Conservation (phyloP, 2,888 invertebrate genomes). For the Sesia apiformis region DNA sequence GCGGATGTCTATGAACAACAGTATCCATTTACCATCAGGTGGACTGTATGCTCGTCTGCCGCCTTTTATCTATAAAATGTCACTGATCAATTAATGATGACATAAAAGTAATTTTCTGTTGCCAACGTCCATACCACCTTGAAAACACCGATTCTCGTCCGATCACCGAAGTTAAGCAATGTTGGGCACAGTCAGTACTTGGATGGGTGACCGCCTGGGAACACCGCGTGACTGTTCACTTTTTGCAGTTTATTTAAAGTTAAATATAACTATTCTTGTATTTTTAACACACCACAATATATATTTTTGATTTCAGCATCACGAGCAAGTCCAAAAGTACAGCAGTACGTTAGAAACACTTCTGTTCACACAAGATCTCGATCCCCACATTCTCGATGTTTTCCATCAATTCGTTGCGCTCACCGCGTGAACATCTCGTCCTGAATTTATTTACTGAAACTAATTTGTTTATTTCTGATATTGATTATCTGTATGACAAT, state of each 20-base stretch:
- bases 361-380: slow-evolving; percentile 96
- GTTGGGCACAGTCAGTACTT: slow-evolving; percentile 35
- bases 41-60: too few species aligned
- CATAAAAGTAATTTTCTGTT: neutral
- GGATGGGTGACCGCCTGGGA: slow-evolving; percentile 47
- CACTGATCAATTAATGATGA: neutral
- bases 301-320: slow-evolving; percentile 82
- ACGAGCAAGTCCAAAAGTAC: slow-evolving; percentile 97
- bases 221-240: slow-evolving; percentile 29
- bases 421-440: slow-evolving; percentile 69
- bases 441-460: too few species aligned
- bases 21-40: too few species aligned
- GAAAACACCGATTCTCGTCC: slow-evolving; percentile 46
- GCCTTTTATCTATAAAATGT: neutral
- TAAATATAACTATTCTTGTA: too few species aligned
- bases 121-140: slow-evolving; percentile 45
- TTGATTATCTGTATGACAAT: neutral
- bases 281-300: neutral
- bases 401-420: slow-evolving; percentile 98
- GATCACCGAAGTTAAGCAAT: slow-evolving; percentile 46
- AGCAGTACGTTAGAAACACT: slow-evolving; percentile 95
- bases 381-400: slow-evolving; percentile 95
- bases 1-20: too few species aligned
- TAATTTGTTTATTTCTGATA: neutral
- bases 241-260: slow-evolving; percentile 11